Conservation (phyloP, 1,140 invertebrate genomes). For the Diorhabda carinulata region DNA sequence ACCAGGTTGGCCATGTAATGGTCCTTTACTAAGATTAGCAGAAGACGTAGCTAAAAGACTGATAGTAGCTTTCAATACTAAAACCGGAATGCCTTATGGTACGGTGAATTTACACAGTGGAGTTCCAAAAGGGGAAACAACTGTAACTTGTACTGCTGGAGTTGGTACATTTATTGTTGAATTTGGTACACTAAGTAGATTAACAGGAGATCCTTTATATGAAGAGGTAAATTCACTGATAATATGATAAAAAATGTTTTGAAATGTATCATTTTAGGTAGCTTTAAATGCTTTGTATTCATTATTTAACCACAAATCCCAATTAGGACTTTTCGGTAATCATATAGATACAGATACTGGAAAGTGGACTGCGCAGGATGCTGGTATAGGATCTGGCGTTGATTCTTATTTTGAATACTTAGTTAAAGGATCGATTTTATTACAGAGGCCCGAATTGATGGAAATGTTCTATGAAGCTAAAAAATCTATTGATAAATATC, state of each 20-base stretch:
- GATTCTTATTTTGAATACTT: slow-evolving; percentile 99
- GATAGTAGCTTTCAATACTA: slow-evolving; percentile 84
- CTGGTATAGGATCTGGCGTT: slow-evolving; percentile 86
- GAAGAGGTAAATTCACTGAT: slow-evolving; percentile 62
- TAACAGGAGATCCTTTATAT: slow-evolving; percentile 94
- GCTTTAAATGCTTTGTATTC: slow-evolving; percentile 89
- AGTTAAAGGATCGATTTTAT: slow-evolving; percentile 84
- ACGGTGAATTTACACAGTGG: slow-evolving; percentile 91
- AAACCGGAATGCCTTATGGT: slow-evolving; percentile 97
- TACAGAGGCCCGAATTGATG: slow-evolving; percentile 82
- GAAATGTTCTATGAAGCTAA: slow-evolving; percentile 86
- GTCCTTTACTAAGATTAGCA: slow-evolving; percentile 86
- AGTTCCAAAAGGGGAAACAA: slow-evolving; percentile 91
- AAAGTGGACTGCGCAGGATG: slow-evolving; percentile 94
- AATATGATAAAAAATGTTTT: no score
- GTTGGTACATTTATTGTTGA: slow-evolving; percentile 97
- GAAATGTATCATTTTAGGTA: slow-evolving; percentile 54
- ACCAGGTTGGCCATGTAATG: slow-evolving; percentile 95
- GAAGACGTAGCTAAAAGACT: slow-evolving; percentile 90
- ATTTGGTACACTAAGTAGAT: slow-evolving; percentile 89
- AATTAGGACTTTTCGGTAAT: slow-evolving; percentile 92
- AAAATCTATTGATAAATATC: slow-evolving; percentile 79
- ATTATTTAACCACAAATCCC: slow-evolving; percentile 80
- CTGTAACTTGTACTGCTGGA: slow-evolving; percentile 95
- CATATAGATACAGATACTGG: slow-evolving; percentile 95